phyloP scores from a whole-genome alignment of 2,797 vertebrate species.

The Ceryle rudis region DNA sequence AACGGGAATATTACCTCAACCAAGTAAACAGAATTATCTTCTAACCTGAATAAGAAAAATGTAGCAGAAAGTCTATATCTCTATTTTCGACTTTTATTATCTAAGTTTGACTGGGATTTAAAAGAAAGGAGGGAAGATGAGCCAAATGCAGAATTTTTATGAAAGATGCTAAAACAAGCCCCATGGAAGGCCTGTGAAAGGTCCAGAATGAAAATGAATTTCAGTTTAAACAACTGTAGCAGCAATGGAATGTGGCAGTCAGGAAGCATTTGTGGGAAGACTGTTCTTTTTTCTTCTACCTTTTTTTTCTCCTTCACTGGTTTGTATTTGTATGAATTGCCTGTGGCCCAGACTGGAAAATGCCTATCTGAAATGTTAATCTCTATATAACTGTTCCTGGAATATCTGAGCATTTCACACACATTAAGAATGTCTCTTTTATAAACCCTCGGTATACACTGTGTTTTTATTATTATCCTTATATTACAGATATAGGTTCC shows the following conservation, averaged over 20 bases:
- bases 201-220: slow-evolving; percentile 59
- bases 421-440: neutral
- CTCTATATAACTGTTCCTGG: neutral
- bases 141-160: slow-evolving; percentile 10
- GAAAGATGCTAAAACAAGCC: neutral
- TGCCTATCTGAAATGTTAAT: neutral
- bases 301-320: neutral
- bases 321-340: neutral
- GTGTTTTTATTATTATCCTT: neutral
- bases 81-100: slow-evolving; percentile 55
- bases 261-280: neutral
- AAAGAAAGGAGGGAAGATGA: slow-evolving; percentile 39
- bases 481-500: neutral
- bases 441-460: neutral
- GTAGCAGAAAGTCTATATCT: slow-evolving; percentile 60
- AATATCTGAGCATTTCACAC: neutral
- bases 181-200: neutral
- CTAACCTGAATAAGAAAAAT: slow-evolving; percentile 54
- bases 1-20: slow-evolving; percentile 69
- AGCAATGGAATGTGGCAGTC: neutral
- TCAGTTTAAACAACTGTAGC: slow-evolving; percentile 53
- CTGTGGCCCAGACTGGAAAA: neutral
- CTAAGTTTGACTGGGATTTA: slow-evolving; percentile 42
- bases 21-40: slow-evolving; percentile 77
- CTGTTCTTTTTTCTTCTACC: neutral